Evolutionary conservation across 1,140 invertebrate genomes (phyloP).

Genomic region (Lasioglossum albipes): DNA sequence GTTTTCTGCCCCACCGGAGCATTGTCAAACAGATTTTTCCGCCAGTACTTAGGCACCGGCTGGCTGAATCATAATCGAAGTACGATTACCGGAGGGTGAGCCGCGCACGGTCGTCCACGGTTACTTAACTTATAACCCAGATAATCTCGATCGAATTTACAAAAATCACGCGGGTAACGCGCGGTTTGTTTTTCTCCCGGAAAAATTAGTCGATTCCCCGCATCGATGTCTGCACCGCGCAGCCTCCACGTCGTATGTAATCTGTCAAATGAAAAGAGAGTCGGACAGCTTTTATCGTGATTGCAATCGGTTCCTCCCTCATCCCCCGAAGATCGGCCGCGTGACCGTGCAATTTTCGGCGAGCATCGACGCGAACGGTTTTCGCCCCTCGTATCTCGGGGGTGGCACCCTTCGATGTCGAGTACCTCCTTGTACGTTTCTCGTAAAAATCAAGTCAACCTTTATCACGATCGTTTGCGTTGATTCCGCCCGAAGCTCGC

Average conservation of each 20-base stretch:
- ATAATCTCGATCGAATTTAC: no score
- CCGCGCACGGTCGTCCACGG: no score
- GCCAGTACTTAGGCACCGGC: background rate
- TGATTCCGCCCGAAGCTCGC: constrained; percentile 19
- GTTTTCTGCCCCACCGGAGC: constrained; percentile 37
- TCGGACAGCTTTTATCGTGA: constrained; percentile 16
- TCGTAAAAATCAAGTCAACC: constrained; percentile 31
- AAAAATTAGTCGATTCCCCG: background rate
- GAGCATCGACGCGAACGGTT: constrained; percentile 1
- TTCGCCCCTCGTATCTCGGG: background rate
- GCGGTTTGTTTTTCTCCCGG: no score
- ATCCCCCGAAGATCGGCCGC: background rate
- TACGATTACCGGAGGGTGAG: background rate
- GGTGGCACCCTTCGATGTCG: background rate
- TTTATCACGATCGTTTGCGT: constrained; percentile 24
- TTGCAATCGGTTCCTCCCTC: constrained; percentile 9
- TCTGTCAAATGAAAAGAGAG: constrained; percentile 18
- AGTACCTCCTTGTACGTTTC: constrained; percentile 12
- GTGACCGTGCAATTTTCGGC: constrained; percentile 26
- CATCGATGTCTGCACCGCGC: background rate
- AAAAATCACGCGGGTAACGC: no score
- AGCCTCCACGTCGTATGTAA: background rate
- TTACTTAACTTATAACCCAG: background rate
- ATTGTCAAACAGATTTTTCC: constrained; percentile 47
- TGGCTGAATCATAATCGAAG: background rate